phyloP scores from a whole-genome alignment of 2,113 vertebrate genomes.

The Periophthalmus modestus region DNA sequence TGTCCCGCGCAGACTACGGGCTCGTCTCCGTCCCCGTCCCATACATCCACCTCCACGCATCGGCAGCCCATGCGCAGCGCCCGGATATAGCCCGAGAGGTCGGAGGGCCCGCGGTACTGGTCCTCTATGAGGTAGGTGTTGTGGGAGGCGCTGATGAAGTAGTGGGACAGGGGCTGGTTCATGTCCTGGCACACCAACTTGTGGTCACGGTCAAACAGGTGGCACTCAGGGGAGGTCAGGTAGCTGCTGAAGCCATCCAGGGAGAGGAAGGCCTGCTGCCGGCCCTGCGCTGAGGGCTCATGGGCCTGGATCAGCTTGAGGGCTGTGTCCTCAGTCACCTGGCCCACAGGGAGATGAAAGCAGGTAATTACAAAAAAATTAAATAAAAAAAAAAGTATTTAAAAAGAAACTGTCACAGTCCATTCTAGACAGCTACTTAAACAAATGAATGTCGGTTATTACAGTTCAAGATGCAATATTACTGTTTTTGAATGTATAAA shows the following conservation, averaged over 20 bases:
- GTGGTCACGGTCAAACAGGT: slow-evolving; percentile 90
- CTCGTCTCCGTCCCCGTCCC: slow-evolving; percentile 88
- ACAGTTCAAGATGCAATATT: too few species aligned
- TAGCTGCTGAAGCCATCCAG: slow-evolving; percentile 94
- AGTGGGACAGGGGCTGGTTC: slow-evolving; percentile 92
- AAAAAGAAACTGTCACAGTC: too few species aligned
- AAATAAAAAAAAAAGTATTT: too few species aligned
- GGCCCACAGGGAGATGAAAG: slow-evolving; percentile 14
- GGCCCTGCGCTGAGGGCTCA: slow-evolving; percentile 88
- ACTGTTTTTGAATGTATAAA: too few species aligned
- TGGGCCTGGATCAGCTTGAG: slow-evolving; percentile 88
- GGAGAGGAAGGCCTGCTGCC: slow-evolving; percentile 86
- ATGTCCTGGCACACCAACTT: slow-evolving; percentile 91
- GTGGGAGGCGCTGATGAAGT: slow-evolving; percentile 94
- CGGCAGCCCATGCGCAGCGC: slow-evolving; percentile 94
- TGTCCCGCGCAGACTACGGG: slow-evolving; percentile 91
- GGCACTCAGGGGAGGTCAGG: slow-evolving; percentile 90
- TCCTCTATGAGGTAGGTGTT: slow-evolving; percentile 97
- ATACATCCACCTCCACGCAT: slow-evolving; percentile 90
- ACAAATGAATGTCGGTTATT: too few species aligned
- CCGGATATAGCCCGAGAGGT: slow-evolving; percentile 91
- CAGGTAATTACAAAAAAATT: too few species aligned
- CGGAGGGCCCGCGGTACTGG: slow-evolving; percentile 89
- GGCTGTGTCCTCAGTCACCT: slow-evolving; percentile 89
- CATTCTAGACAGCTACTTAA: too few species aligned